Evolutionary conservation across 2,888 invertebrate species (phyloP), one percentile per base, ranked within the genome.

Genomic region (Micoletzkya japonica): DNA sequence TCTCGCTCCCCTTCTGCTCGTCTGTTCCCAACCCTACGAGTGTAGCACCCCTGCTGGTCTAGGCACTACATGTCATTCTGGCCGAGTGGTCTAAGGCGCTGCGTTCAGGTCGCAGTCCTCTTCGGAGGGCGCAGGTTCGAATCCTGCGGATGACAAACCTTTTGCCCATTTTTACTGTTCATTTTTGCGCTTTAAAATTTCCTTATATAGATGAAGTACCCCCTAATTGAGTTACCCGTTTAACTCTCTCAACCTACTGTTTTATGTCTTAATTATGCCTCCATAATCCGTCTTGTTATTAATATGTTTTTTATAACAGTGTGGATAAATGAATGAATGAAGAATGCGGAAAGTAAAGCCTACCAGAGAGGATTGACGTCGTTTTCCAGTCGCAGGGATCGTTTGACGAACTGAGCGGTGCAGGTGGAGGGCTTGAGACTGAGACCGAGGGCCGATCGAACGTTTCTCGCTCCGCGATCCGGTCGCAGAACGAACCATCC

Each of bases 61-160:
- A n/a, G n/a, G n/a, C n/a, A n/a, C n/a, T n/a, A n/a, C 32, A 20
- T 60, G 76, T 75, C 76, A 74, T 75, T 76, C 78, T 81, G 81
- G 81, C 81, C 81, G 81, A 92, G 91, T 90, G 92, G 92, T 92
- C 92, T 91, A 92, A 92, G 92, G 92, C 92, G 92, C 89, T 87
- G 90, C 90, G 89, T 89, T 90, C 90, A 90, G 90, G 90, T 90
- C 89, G 90, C 89, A 91, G 91, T 91, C 91, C 77, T 76, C 78
- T 77, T 73, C 74, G 76, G 77, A 74, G 76, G 79, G 79, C 79
- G 78, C 78, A 78, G 78, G 79, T 79, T 79, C 79, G 73, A 75
- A 75, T 69, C 77, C 75, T 77, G 74, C 77, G 75, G 75, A 76
- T 73, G 74, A 74, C 76, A 76, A 54, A 66, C n/a, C 32, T 63